phyloP scores from a whole-genome alignment of 1,140 invertebrate genomes.

The Zaprionus camerounensis region DNA sequence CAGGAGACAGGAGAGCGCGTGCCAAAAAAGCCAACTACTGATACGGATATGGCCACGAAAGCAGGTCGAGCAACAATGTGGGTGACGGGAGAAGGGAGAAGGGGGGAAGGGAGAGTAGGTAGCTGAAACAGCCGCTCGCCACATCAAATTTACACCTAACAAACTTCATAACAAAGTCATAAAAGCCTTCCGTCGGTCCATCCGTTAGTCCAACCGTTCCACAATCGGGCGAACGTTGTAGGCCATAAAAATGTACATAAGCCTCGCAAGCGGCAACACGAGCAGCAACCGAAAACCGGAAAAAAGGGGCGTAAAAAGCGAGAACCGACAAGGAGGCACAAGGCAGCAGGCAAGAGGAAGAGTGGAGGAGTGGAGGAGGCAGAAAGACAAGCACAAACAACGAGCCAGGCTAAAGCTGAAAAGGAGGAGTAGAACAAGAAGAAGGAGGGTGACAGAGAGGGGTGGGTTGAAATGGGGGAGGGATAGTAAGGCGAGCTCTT shows the following conservation, averaged over 20 bases:
- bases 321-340: not conserved
- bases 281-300: slow-evolving; percentile 29
- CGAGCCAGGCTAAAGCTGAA: slow-evolving; percentile 36
- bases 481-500: slow-evolving; percentile 48
- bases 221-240: slow-evolving; percentile 17
- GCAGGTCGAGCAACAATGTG: not conserved
- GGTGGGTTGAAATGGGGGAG: slow-evolving; percentile 26
- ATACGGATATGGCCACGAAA: slow-evolving; percentile 32
- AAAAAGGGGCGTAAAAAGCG: slow-evolving; percentile 15
- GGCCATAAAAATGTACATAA: slow-evolving; percentile 69
- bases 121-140: slow-evolving; percentile 35
- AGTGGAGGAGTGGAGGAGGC: not conserved
- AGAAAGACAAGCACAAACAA: slow-evolving; percentile 14
- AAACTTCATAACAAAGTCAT: slow-evolving; percentile 81
- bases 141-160: slow-evolving; percentile 81
- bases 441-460: not conserved
- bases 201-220: slow-evolving; percentile 1
- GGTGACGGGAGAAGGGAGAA: accelerated
- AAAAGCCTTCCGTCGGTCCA: slow-evolving; percentile 46
- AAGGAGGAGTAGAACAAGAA: slow-evolving; percentile 1
- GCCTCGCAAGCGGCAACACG: slow-evolving; percentile 29
- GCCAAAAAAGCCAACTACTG: slow-evolving; percentile 40
- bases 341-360: too few species aligned
- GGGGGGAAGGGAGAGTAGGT: too few species aligned
- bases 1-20: slow-evolving; percentile 39